Percentiles rank a stretch among this genome's conserved stretches.
phyloP scores from a whole-genome alignment of 2,797 vertebrate species.

The Mallotus villosus region DNA sequence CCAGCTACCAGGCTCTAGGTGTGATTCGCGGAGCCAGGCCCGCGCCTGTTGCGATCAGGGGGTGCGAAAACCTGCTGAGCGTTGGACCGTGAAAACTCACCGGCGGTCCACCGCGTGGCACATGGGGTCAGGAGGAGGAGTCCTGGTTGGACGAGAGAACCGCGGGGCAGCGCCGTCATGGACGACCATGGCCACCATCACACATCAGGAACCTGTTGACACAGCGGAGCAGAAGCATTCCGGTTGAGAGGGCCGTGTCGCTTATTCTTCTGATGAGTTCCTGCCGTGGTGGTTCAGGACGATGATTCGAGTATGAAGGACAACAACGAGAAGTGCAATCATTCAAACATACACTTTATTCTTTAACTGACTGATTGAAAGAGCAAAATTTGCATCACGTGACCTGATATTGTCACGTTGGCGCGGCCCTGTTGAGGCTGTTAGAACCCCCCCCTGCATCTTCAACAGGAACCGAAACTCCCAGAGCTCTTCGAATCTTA shows the following conservation, averaged over 20 bases:
- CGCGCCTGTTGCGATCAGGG: slow-evolving; percentile 38
- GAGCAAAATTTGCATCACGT: neutral
- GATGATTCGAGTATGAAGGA: too few species aligned
- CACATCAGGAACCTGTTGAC: slow-evolving; percentile 76
- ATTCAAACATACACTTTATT: neutral
- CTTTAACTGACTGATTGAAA: neutral
- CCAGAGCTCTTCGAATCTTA: too few species aligned
- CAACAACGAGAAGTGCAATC: neutral
- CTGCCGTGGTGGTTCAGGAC: too few species aligned
- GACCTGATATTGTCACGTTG: neutral
- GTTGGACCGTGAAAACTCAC: slow-evolving; percentile 52
- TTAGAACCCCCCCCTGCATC: neutral
- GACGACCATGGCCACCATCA: slow-evolving; percentile 77
- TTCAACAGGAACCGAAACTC: too few species aligned
- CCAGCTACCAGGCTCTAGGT: slow-evolving; percentile 29
- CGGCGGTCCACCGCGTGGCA: slow-evolving; percentile 58
- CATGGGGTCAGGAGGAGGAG: slow-evolving; percentile 45
- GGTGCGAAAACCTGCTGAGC: neutral
- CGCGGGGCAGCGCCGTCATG: slow-evolving; percentile 72
- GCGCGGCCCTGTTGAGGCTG: neutral
- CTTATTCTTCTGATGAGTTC: neutral
- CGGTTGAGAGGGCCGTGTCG: neutral
- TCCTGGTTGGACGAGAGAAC: slow-evolving; percentile 62
- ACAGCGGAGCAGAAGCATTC: neutral
- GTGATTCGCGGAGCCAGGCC: slow-evolving; percentile 54